A percentile compares a stretch with the other conserved stretches of the same genome.
These are phyloP conservation scores for Troides helena DNA, from an alignment of 2,888 invertebrate species.

Conservation along the genomic window DNA sequence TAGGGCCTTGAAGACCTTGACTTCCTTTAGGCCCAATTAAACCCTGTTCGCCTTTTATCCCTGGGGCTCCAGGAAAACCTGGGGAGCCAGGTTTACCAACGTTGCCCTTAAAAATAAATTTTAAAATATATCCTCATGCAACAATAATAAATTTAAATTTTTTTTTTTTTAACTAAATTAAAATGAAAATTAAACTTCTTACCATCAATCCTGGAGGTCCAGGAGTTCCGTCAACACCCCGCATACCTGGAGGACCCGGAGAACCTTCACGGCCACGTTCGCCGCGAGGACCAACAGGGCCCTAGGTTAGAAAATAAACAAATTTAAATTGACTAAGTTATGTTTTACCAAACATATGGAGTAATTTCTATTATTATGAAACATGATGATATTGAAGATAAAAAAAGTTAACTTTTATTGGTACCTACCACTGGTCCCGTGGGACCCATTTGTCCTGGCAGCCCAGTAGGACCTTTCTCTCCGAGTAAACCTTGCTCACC, in stretches of 20 bases:
- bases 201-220: conserved; percentile 89
- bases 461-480: conserved; percentile 87
- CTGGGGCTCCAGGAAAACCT: conserved; percentile 91
- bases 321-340: neutral
- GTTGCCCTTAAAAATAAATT: conserved; percentile 78
- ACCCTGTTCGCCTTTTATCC: conserved; percentile 90
- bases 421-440: conserved; percentile 83
- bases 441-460: conserved; percentile 84
- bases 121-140: neutral
- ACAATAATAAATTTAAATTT: neutral
- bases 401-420: conserved; percentile 3
- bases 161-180: neutral
- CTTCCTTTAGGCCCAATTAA: conserved; percentile 87
- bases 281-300: conserved; percentile 88
- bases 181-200: conserved; percentile 42
- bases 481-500: conserved; percentile 88
- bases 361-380: conserved; percentile 22
- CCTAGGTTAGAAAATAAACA: conserved; percentile 69
- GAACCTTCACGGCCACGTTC: conserved; percentile 92
- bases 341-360: conserved; percentile 7
- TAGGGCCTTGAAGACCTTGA: conserved; percentile 89
- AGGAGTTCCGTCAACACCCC: conserved; percentile 89
- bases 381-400: neutral
- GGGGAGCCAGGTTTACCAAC: conserved; percentile 91
- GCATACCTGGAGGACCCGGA: conserved; percentile 86